phyloP scores from a whole-genome alignment of 35 echinoderm and acorn worm genomes.

The Lytechinus variegatus region DNA sequence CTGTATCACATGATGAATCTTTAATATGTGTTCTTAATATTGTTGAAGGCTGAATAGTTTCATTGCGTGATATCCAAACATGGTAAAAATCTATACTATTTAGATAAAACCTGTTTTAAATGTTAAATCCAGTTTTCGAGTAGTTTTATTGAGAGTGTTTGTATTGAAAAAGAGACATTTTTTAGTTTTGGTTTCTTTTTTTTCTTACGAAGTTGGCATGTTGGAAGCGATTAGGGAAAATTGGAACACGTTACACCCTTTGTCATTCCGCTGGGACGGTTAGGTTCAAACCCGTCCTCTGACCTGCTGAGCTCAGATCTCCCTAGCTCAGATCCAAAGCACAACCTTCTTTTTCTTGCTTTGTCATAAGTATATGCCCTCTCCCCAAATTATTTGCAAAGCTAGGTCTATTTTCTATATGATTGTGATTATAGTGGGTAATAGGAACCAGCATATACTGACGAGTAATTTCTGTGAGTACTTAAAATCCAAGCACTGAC shows the following conservation, averaged over 20 bases:
- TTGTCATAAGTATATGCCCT: conserved; percentile 3
- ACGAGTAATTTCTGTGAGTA: neutral
- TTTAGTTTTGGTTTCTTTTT: neutral
- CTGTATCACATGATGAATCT: neutral
- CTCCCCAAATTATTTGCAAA: neutral
- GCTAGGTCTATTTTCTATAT: neutral
- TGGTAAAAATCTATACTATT: neutral
- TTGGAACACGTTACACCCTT: conserved; percentile 17
- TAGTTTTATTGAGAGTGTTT: neutral
- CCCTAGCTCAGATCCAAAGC: neutral
- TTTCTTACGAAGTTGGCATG: neutral
- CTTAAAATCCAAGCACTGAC: neutral
- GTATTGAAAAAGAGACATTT: neutral
- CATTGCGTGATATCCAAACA: neutral
- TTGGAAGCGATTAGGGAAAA: neutral
- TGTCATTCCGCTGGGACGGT: neutral
- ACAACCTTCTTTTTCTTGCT: neutral
- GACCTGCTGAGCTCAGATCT: neutral
- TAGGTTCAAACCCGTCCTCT: neutral
- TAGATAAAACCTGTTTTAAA: neutral
- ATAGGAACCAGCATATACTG: neutral
- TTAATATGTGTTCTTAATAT: neutral
- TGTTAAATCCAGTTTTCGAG: neutral
- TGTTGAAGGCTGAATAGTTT: neutral
- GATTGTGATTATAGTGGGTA: neutral